Conservation (phyloP, 1,140 invertebrate genomes). For the Trachymyrmex septentrionalis region DNA sequence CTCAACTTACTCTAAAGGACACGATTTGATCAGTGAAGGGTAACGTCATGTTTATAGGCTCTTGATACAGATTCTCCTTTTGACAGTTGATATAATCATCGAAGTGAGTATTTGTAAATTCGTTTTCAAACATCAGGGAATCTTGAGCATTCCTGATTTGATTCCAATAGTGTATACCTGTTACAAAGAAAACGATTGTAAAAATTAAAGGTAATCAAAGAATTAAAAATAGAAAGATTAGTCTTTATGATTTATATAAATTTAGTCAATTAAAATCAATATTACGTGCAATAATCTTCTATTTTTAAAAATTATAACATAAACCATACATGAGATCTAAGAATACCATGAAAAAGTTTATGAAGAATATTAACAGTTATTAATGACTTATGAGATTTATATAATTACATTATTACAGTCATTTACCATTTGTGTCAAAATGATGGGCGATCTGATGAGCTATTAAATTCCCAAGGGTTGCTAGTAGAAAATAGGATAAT, state of each 20-base stretch:
- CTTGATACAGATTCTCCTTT: constrained; percentile 55
- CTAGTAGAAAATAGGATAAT: constrained; percentile 64
- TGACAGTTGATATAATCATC: constrained; percentile 71
- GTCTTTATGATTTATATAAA: background rate
- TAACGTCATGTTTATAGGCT: constrained; percentile 63
- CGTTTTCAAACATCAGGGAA: constrained; percentile 34
- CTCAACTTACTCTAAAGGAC: constrained; percentile 61
- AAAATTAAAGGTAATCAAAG: background rate
- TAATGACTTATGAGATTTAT: background rate
- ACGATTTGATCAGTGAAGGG: constrained; percentile 66
- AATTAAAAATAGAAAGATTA: background rate
- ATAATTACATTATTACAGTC: background rate
- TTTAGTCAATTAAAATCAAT: no score
- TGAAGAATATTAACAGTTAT: background rate
- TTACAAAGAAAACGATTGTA: background rate
- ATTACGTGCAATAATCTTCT: background rate
- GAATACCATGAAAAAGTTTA: background rate
- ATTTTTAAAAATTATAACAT: background rate
- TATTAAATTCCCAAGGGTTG: constrained; percentile 76
- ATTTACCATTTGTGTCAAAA: constrained; percentile 77
- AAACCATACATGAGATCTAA: background rate
- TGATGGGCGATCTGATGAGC: constrained; percentile 78
- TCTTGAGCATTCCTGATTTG: constrained; percentile 55
- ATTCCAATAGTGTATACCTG: constrained; percentile 76
- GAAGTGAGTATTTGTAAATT: constrained; percentile 53